Evolutionary conservation across 2,797 vertebrate species (phyloP).

Genomic region (Smutsia gigantea): DNA sequence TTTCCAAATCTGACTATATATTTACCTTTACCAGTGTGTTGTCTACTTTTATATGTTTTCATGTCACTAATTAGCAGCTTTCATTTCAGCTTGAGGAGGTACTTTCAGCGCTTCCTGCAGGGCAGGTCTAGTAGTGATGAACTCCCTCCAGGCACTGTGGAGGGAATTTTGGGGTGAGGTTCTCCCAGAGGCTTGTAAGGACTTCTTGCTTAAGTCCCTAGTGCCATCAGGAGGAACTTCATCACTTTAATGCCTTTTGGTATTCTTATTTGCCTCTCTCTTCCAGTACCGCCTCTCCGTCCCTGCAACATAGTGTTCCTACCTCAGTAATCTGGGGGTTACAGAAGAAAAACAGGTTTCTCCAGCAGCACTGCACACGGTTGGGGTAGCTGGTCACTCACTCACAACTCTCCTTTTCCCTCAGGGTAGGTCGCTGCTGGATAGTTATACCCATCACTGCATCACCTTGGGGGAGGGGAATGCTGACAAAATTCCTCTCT

Average conservation of each 20-base stretch:
- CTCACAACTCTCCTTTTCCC: background rate
- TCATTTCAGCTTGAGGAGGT: background rate
- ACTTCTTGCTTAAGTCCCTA: background rate
- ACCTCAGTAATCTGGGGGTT: background rate
- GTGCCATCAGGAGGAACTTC: background rate
- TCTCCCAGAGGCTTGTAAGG: background rate
- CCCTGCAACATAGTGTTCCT: background rate
- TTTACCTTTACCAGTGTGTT: background rate
- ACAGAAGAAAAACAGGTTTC: background rate
- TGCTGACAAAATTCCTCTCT: background rate
- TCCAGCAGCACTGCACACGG: background rate
- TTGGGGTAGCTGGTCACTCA: background rate
- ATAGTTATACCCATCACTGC: background rate
- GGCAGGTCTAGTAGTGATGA: background rate
- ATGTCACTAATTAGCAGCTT: background rate
- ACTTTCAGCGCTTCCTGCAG: background rate
- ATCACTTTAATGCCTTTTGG: background rate
- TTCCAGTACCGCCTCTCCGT: background rate
- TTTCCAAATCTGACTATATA: background rate
- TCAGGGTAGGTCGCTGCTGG: background rate
- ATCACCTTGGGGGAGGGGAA: background rate
- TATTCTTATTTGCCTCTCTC: background rate
- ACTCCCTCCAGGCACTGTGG: background rate
- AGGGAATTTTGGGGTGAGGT: background rate
- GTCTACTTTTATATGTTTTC: background rate